phyloP scores from a whole-genome alignment of 2,888 invertebrate genomes.

The Orthosia gothica region DNA sequence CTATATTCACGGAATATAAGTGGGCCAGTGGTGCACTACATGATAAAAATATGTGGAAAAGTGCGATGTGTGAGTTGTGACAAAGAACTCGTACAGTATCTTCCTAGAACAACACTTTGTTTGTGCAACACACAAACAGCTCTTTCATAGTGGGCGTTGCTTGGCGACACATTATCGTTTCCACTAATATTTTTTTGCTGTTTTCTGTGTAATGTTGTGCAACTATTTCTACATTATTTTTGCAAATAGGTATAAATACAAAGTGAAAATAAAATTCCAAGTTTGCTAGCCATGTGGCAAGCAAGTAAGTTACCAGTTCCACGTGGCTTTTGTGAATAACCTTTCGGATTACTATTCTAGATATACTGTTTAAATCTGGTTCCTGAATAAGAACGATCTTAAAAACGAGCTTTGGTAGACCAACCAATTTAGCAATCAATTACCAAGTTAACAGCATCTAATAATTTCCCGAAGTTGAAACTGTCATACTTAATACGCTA shows the following conservation, averaged over 20 bases:
- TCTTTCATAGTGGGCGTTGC: slow-evolving; percentile 71
- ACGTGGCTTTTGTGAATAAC: not conserved
- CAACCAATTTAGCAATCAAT: too few relatives aligned
- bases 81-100: slow-evolving; percentile 78
- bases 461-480: not conserved
- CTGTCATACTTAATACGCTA: not conserved
- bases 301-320: too few relatives aligned
- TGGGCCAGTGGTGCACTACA: slow-evolving; percentile 68
- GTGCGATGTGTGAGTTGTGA: slow-evolving; percentile 61
- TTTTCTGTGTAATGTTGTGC: slow-evolving; percentile 34
- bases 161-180: slow-evolving; percentile 63
- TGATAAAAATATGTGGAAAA: slow-evolving; percentile 65
- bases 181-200: slow-evolving; percentile 60
- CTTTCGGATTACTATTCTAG: too few relatives aligned
- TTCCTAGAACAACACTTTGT: slow-evolving; percentile 82
- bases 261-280: too few relatives aligned
- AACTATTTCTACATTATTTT: slow-evolving; percentile 17
- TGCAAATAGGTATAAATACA: not conserved
- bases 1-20: slow-evolving; percentile 59
- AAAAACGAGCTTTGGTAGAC: not conserved
- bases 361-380: too few relatives aligned
- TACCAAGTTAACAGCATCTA: too few relatives aligned
- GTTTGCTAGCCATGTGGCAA: too few relatives aligned
- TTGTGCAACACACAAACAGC: slow-evolving; percentile 75
- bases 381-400: not conserved